phyloP scores from a whole-genome alignment of 2,797 vertebrate species.

The Acipenser ruthenus region DNA sequence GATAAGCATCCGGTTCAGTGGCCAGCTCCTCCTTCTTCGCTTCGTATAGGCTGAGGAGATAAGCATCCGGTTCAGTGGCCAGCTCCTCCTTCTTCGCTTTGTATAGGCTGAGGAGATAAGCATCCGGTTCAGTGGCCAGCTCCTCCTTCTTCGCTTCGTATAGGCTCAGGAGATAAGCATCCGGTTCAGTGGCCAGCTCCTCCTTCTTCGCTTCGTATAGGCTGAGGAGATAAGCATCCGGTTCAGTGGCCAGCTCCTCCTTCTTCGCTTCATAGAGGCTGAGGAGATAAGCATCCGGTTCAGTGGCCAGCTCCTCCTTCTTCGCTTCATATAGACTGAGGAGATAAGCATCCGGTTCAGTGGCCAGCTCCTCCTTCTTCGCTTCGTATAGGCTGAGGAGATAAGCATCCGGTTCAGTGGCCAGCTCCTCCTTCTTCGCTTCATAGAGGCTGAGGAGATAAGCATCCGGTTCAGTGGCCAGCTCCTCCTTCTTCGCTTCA shows the following conservation, averaged over 20 bases:
- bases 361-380: conserved; percentile 54
- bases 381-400: conserved; percentile 51
- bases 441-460: conserved; percentile 53
- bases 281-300: too few relatives aligned
- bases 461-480: conserved; percentile 51
- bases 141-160: conserved; percentile 60
- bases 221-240: conserved; percentile 56
- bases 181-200: conserved; percentile 56
- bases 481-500: too few relatives aligned
- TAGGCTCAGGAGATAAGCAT: conserved; percentile 53
- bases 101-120: conserved; percentile 53
- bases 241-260: conserved; percentile 33
- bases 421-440: conserved; percentile 56
- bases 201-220: conserved; percentile 56
- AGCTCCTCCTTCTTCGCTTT: conserved; percentile 59
- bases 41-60: too few relatives aligned
- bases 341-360: conserved; percentile 62
- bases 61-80: background rate
- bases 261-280: too few relatives aligned
- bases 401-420: conserved; percentile 57
- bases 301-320: conserved; percentile 53
- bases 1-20: conserved; percentile 58
- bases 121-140: conserved; percentile 55
- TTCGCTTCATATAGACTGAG: conserved; percentile 52
- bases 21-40: too few relatives aligned